Evolutionary conservation across 2,113 vertebrate genomes (phyloP), one percentile per base, ranked within the genome.

Genomic region (Prionailurus viverrinus): DNA sequence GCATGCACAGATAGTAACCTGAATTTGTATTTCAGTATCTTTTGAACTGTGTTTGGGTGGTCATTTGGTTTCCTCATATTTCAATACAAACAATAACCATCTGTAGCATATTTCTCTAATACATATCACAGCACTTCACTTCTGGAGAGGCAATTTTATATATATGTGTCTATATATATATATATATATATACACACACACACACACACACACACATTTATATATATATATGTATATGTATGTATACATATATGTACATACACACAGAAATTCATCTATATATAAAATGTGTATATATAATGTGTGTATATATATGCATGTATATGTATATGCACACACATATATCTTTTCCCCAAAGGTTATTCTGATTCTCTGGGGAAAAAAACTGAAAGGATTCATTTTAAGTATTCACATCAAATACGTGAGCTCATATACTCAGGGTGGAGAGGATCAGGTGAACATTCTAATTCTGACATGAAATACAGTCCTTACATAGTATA

Each of bases 391-490:
- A 48, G 39, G 4, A 61, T 79, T 53, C 3, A 73, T 1, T 39
- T 0, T 58, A 55, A 63, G 0, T n/a, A 58, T 4, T 51, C 7
- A 6, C 48, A 0, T 53, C 7, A 89, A 88, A 76, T 91, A 39
- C 66, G 10, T 58, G 27, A 78, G 31, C 14, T 5, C 16, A 48
- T 71, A 55, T 5, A 73, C 65, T 78, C 36, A 81, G 71, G 1
- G 1, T 85, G 39, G 45, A 93, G 51, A 63, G 53, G 15, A 51
- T 66, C 1, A 65, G 9, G 33, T 53, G 29, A 94, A 13, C 6
- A 68, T 41, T 86, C 91, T 51, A 83, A 81, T 73, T 71, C 19
- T 81, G 29, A 89, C 27, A 92, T 79, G 18, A 88, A 94, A 94
- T 79, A 13, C 3, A 69, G 12, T 0, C 7, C 0, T 90, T 88